Conservation (phyloP, 2,113 vertebrate species). For the Furnarius figulus region DNA sequence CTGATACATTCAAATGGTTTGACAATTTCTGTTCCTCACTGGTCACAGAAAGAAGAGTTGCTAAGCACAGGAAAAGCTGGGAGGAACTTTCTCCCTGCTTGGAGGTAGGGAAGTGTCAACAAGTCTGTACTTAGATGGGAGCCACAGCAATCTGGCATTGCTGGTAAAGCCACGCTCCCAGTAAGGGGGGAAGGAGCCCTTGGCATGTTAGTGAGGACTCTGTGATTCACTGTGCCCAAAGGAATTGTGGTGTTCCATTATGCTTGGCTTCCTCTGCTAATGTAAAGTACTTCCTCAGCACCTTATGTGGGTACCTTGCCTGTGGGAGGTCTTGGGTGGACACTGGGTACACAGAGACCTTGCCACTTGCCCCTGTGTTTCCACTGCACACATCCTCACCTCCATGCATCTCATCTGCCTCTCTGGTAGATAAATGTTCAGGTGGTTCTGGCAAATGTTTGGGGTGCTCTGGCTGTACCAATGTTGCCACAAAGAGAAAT, state of each 20-base stretch:
- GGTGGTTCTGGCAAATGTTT: background rate
- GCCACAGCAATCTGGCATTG: background rate
- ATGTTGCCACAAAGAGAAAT: background rate
- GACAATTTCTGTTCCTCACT: background rate
- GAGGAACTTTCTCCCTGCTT: background rate
- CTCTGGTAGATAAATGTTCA: background rate
- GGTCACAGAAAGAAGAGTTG: background rate
- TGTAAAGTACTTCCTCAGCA: background rate
- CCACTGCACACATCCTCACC: background rate
- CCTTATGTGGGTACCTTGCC: rapidly evolving
- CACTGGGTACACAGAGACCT: background rate
- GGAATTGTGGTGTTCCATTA: rapidly evolving
- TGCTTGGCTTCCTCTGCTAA: background rate
- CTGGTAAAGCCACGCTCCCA: background rate
- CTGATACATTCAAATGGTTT: background rate
- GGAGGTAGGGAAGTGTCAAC: background rate
- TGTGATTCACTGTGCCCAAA: background rate
- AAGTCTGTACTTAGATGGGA: background rate
- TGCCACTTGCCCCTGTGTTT: background rate
- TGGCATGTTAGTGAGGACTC: background rate
- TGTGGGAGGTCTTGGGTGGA: background rate
- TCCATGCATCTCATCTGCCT: background rate
- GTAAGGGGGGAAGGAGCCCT: background rate
- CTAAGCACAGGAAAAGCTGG: background rate
- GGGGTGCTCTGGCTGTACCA: background rate